Conservation (phyloP, 2,888 invertebrate genomes). For the Hyppa rectilinea region DNA sequence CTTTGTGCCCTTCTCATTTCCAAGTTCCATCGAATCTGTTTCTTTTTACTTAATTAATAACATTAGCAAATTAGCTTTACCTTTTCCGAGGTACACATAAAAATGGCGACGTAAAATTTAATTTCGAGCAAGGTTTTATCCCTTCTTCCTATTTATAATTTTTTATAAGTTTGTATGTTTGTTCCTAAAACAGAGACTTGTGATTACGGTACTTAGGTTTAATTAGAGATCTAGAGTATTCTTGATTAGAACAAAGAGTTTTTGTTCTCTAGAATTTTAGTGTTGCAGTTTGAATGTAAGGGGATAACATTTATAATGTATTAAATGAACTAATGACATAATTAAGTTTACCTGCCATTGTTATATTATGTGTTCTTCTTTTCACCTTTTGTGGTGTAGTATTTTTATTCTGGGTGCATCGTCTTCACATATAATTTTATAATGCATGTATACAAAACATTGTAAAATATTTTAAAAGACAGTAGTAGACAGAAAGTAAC, state of each 20-base stretch:
- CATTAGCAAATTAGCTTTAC: slow-evolving; percentile 12
- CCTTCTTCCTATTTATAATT: slow-evolving; percentile 4
- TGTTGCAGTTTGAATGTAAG: not conserved
- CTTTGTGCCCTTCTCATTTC: not conserved
- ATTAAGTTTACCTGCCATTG: too few species aligned
- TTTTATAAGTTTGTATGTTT: slow-evolving; percentile 12
- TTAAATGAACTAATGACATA: too few species aligned
- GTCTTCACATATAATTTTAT: too few species aligned
- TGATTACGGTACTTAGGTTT: not conserved
- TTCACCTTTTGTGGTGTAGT: too few species aligned
- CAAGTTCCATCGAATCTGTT: not conserved
- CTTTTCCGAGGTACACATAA: slow-evolving; percentile 5
- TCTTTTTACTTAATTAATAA: slow-evolving; percentile 9
- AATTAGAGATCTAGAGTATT: not conserved
- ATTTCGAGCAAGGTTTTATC: slow-evolving; percentile 9
- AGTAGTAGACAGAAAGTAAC: too few species aligned
- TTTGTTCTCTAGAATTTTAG: not conserved
- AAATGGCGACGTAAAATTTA: slow-evolving; percentile 20
- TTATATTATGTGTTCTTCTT: too few species aligned
- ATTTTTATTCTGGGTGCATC: too few species aligned
- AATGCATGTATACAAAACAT: too few species aligned
- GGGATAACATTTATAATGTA: too few species aligned
- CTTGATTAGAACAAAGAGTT: not conserved
- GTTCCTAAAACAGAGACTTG: not conserved
- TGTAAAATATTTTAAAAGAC: too few species aligned